Evolutionary conservation across 2,113 vertebrate species (phyloP).

Genomic region (Hirundichthys speculiger): DNA sequence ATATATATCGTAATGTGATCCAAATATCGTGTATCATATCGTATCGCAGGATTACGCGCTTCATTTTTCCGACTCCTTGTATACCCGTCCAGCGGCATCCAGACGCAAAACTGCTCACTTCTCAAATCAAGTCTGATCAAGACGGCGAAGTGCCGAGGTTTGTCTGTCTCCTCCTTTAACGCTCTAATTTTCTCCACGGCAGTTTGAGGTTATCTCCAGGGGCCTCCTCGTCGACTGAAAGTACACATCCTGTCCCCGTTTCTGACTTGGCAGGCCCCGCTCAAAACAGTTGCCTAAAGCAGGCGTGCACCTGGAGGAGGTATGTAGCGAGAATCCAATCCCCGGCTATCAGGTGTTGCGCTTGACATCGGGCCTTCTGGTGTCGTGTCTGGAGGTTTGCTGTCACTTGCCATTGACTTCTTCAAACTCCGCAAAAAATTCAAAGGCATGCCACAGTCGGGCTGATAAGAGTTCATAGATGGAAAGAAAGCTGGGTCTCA

Average conservation of each 20-base stretch:
- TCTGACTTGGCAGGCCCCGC: slow-evolving; percentile 40
- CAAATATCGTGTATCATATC: too few relatives aligned
- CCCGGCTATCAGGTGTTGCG: slow-evolving; percentile 66
- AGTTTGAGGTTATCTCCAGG: slow-evolving; percentile 34
- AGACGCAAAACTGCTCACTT: too few relatives aligned
- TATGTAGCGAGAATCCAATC: slow-evolving; percentile 65
- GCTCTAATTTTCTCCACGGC: slow-evolving; percentile 19
- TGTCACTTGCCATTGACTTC: slow-evolving; percentile 55
- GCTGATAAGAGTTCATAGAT: slow-evolving; percentile 37
- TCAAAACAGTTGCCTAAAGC: slow-evolving; percentile 52
- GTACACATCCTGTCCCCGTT: slow-evolving; percentile 1
- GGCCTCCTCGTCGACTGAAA: slow-evolving; percentile 39
- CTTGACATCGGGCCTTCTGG: slow-evolving; percentile 58
- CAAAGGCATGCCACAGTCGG: slow-evolving; percentile 47
- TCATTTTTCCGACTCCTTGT: too few relatives aligned
- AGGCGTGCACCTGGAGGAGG: slow-evolving; percentile 70
- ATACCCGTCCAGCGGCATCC: too few relatives aligned
- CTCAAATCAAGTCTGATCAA: too few relatives aligned
- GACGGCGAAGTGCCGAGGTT: neutral
- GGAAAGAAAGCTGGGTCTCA: slow-evolving; percentile 3
- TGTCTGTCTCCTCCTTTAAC: slow-evolving; percentile 3
- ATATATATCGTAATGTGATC: too few relatives aligned
- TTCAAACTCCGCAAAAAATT: slow-evolving; percentile 43
- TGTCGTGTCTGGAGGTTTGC: slow-evolving; percentile 57
- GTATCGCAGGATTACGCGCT: too few relatives aligned